These are phyloP conservation scores for Bellardia pandia DNA, from an alignment of 2,888 invertebrate species.

Conservation along the genomic window DNA sequence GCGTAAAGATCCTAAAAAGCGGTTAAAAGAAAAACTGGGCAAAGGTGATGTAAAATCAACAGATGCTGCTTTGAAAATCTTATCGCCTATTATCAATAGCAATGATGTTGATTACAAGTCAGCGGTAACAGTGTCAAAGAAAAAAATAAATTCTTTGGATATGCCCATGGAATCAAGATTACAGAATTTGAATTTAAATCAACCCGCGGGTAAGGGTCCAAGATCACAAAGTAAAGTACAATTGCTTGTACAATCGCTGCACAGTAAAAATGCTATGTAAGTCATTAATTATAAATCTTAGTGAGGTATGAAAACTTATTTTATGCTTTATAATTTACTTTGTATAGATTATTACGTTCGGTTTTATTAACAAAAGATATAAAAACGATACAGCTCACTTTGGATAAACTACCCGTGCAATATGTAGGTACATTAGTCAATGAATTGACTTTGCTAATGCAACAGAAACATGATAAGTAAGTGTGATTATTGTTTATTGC, in stretches of 20 bases:
- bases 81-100: slow-evolving; percentile 78
- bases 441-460: slow-evolving; percentile 89
- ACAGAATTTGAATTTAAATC: slow-evolving; percentile 89
- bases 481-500: slow-evolving; percentile 78
- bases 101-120: slow-evolving; percentile 81
- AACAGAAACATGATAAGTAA: slow-evolving; percentile 88
- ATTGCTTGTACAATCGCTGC: slow-evolving; percentile 92
- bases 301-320: not conserved
- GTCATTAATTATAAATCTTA: slow-evolving; percentile 65
- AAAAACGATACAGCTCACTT: slow-evolving; percentile 89
- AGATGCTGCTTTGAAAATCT: slow-evolving; percentile 77
- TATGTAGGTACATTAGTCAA: slow-evolving; percentile 89
- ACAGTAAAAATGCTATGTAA: slow-evolving; percentile 91
- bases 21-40: slow-evolving; percentile 73
- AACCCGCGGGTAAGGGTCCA: slow-evolving; percentile 83
- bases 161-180: slow-evolving; percentile 92
- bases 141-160: slow-evolving; percentile 79
- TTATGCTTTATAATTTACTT: not conserved
- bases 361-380: slow-evolving; percentile 89
- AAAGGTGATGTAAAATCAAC: slow-evolving; percentile 72
- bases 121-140: slow-evolving; percentile 77
- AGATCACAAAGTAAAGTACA: slow-evolving; percentile 91
- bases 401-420: slow-evolving; percentile 90
- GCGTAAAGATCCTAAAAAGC: slow-evolving; percentile 81
- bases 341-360: slow-evolving; percentile 87